Conservation (phyloP, 2,113 vertebrate species). For the Tenrec ecaudatus region DNA sequence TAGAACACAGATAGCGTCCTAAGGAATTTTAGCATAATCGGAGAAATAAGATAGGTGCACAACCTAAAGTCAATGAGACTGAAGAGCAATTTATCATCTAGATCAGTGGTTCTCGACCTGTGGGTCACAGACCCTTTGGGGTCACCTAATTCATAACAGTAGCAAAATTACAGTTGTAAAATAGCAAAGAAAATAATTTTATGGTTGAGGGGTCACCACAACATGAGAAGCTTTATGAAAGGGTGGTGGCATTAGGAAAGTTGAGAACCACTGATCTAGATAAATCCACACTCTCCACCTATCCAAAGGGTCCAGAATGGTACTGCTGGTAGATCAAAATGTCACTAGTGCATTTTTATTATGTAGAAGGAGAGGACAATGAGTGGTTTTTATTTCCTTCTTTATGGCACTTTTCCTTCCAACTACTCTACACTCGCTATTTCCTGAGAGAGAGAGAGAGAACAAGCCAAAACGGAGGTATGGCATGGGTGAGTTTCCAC, state of each 20-base stretch:
- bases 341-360: background rate
- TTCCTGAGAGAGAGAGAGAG: background rate
- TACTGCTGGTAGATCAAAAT: background rate
- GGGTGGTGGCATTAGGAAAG: no score
- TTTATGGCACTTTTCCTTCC: conserved; percentile 5
- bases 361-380: background rate
- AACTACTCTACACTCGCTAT: background rate
- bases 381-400: conserved; percentile 12
- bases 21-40: conserved; percentile 31
- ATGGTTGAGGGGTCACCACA: no score
- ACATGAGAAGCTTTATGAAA: no score
- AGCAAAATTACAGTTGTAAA: no score
- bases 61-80: conserved; percentile 18
- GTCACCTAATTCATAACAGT: no score
- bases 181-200: no score
- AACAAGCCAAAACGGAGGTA: background rate
- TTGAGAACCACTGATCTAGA: background rate
- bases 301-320: background rate
- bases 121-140: no score
- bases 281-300: background rate
- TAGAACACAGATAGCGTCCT: conserved; percentile 33
- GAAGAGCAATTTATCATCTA: conserved; percentile 33
- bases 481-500: background rate
- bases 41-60: background rate
- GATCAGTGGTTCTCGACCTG: background rate